A percentile compares a stretch with the other conserved stretches of the same genome.
Evolutionary conservation across 2,888 invertebrate species (phyloP).

Genomic region (Microplitis manilae): DNA sequence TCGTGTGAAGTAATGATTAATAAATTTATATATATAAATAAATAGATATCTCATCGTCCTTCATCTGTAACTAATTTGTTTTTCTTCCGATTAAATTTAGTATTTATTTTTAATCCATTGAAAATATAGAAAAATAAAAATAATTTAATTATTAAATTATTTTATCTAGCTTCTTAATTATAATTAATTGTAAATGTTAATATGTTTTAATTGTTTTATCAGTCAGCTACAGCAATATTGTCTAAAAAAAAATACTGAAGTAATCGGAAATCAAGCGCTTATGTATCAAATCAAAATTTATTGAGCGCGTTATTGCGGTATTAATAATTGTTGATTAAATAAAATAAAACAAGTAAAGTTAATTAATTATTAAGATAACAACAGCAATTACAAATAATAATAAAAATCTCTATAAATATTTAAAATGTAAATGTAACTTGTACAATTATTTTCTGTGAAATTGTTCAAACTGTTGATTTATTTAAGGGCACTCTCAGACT

Average conservation of each 20-base stretch:
- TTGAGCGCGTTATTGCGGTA: constrained; percentile 6
- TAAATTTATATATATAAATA: not conserved
- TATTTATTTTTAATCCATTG: constrained; percentile 46
- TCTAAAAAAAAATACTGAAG: not conserved
- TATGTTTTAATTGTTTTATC: not conserved
- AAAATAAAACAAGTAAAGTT: not conserved
- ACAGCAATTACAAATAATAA: not conserved
- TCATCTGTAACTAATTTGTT: not conserved
- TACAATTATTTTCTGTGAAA: constrained; percentile 11
- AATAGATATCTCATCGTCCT: not conserved
- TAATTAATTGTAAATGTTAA: not conserved
- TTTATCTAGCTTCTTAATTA: not conserved
- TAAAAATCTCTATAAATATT: constrained; percentile 20
- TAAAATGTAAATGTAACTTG: constrained; percentile 37
- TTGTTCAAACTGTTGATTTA: not conserved
- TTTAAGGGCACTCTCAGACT: not conserved
- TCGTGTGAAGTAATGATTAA: constrained; percentile 62
- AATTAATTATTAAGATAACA: constrained; percentile 1
- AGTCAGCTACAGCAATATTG: not conserved
- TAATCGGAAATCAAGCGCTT: not conserved
- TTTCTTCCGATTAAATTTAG: constrained; percentile 42
- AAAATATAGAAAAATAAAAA: not conserved
- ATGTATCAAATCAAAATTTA: constrained; percentile 28
- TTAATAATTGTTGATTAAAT: not conserved
- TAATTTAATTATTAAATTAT: not conserved